Percentiles rank a stretch among this genome's conserved stretches.
These are phyloP conservation scores for Onthophagus taurus DNA, from an alignment of 1,140 invertebrate species.

Conservation along the genomic window DNA sequence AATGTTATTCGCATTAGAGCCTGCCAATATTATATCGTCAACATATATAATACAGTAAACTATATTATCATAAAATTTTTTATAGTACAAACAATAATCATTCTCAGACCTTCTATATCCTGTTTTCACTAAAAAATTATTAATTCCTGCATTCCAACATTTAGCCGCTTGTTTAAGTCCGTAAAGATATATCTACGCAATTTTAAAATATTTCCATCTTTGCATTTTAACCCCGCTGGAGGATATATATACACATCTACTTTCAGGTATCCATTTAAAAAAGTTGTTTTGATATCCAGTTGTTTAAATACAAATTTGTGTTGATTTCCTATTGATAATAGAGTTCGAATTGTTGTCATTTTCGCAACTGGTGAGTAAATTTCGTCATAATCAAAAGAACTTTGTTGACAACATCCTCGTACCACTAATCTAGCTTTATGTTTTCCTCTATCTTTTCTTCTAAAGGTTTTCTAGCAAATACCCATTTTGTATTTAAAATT, in stretches of 20 bases:
- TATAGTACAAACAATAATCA: slow-evolving; percentile 8
- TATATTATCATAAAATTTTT: background rate
- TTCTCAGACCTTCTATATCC: background rate
- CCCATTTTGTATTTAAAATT: slow-evolving; percentile 20
- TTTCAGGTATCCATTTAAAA: slow-evolving; percentile 32
- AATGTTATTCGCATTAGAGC: slow-evolving; percentile 7
- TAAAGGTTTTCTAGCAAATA: slow-evolving; percentile 2
- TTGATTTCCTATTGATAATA: slow-evolving; percentile 27
- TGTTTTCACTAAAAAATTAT: slow-evolving; percentile 9
- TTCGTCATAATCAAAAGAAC: slow-evolving; percentile 10
- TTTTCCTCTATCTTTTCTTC: background rate
- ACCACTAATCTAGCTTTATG: background rate
- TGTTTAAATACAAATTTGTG: slow-evolving; percentile 23
- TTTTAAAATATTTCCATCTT: slow-evolving; percentile 10
- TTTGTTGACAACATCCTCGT: background rate
- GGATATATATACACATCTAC: slow-evolving; percentile 21
- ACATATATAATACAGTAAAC: slow-evolving; percentile 19
- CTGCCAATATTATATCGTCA: slow-evolving; percentile 16
- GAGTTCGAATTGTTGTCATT: slow-evolving; percentile 10
- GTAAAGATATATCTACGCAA: slow-evolving; percentile 29
- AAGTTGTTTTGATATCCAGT: slow-evolving; percentile 36
- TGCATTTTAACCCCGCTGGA: slow-evolving; percentile 1
- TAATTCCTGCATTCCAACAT: slow-evolving; percentile 27
- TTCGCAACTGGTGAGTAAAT: slow-evolving; percentile 19
- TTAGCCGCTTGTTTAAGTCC: slow-evolving; percentile 34